Evolutionary conservation across 2,888 invertebrate species (phyloP), one percentile per base, ranked within the genome.

Genomic region (Drosophila cognata): DNA sequence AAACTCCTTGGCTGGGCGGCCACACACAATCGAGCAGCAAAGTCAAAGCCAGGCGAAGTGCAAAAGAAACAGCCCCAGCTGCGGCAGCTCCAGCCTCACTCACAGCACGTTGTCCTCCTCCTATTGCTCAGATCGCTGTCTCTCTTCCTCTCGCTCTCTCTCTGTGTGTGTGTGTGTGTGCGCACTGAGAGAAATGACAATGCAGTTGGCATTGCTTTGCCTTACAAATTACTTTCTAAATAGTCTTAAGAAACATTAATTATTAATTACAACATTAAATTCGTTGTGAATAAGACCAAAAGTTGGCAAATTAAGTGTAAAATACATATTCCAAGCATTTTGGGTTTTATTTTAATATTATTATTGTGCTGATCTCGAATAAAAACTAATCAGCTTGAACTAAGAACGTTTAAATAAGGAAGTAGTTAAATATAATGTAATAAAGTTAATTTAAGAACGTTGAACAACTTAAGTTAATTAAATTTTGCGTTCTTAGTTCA

Each of bases 1-100:
- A 87, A 87, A 85, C 87, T 87, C 87, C 87, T 87, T 89, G 83
- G 80, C 81, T 75, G 41, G 52, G 52, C 51, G 52, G 64, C 55
- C 43, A 43, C 67, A 55, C 55, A 67, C 56, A 60, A 50, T 28
- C 59, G 11, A 52, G 50, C 51, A 36, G 31, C 52, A 64, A 58
- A 61, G 36, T 8, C 38, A 38, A 3, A 10, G 31, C 10, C 31
- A 31, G 31, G 38, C 38, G 38, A 38, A 38, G 38, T 18, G 38
- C 28, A 51, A 29, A 18, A 58, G 71, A 52, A 64, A 35, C 77
- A 62, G 67, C 50, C 46, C 36, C 66, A 46, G 46, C 25, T 25
- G 46, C 16, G 16, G 16, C 57, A 71, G 70, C 56, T 62, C 35
- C 57, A 67, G 53, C 52, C 50, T 28, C 59, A 38, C 35, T 41